Base-by-base conservation (phyloP, 92 coral and sea anemone species). In the Meandrina meandrites region DNA sequence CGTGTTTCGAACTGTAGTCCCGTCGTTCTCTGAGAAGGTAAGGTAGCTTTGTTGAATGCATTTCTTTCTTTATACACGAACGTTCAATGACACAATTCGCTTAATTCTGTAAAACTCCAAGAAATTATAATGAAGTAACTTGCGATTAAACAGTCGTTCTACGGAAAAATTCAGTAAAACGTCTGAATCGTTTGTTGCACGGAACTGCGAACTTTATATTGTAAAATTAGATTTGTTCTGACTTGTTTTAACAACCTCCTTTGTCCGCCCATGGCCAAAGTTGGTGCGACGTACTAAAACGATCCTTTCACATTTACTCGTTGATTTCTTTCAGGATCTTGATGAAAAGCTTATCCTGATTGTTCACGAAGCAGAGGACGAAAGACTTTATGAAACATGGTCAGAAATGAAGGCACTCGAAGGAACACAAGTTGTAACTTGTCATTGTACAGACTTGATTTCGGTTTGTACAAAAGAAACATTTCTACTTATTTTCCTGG, bases 401-500 rank as follows among this genome's bases (percentile, higher is more conserved):
- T 56, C 90, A 32, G 91, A 88, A 48, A 73, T 90, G 79, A 86
- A 89, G 79, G 53, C 85, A 72, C 83, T 89, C 53, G 80, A 86
- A 74, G 86, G 88, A 21, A 69, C 91, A 56, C 84, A 87, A 68
- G 83, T 93, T 54, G 50, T 53, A 66, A 73, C 85, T 47, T 93
- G 94, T 60, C 81, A 81, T 37, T 51, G 88, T 51, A 75, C 89
- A 74, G 89, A 94, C 57, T 79, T 90, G 19, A 75, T 83, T 81
- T 75, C 87, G 60, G 72, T 93, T 34, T 94, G 98, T 68, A 81
- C 86, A 57, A 87, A 81, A 51, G 96, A 93, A 19, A 93, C 83
- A 74, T 93, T 87, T 79, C 54, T 86, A 1, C 85, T 94, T 18
- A 83, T 94, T 28, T 91, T 94, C 47, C 76, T 94, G 81, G 98